Conservation (phyloP, 2,797 vertebrate species). For the Parauchenoglanis ngamensis region DNA sequence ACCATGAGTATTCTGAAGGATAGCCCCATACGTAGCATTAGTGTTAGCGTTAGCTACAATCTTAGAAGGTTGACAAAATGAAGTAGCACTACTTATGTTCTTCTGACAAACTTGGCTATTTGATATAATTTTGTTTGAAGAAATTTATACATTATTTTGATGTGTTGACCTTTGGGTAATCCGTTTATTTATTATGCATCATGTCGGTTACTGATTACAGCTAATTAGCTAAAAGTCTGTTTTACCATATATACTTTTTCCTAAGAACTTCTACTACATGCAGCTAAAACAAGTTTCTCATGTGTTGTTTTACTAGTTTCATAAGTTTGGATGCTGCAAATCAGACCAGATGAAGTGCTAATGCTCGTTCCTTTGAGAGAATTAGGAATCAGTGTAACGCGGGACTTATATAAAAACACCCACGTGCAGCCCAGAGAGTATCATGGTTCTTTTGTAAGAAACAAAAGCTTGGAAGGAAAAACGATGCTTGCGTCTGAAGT, state of each 20-base stretch:
- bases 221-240: not conserved
- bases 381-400: slow-evolving; percentile 13
- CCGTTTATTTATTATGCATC: not conserved
- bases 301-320: not conserved
- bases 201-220: not conserved
- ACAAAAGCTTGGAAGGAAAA: not conserved
- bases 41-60: not conserved
- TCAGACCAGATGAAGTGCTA: not conserved
- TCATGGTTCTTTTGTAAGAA: not conserved
- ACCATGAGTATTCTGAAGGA: not conserved
- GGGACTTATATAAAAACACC: slow-evolving; percentile 17
- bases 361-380: slow-evolving; percentile 13
- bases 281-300: not conserved
- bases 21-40: not conserved
- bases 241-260: not conserved
- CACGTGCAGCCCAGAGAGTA: slow-evolving; percentile 19
- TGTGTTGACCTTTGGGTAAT: not conserved
- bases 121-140: not conserved
- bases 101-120: not conserved
- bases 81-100: not conserved
- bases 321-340: not conserved
- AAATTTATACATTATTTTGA: not conserved
- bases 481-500: not conserved
- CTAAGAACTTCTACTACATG: not conserved
- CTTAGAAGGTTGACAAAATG: not conserved